phyloP scores from a whole-genome alignment of 1,140 invertebrate species.

The Pogonognathellus flavescens region DNA sequence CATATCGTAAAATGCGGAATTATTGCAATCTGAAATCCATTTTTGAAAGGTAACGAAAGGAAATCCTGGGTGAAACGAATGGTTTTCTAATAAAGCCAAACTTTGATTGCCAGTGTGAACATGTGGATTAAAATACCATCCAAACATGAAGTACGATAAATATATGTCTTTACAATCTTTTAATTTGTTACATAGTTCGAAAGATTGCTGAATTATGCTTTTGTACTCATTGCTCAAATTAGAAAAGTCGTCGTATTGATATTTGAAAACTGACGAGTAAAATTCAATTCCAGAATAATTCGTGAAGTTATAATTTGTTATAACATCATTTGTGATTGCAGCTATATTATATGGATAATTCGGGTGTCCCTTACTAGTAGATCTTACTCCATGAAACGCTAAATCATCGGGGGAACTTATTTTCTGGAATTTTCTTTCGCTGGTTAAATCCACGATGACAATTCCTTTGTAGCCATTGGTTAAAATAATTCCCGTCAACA shows the following conservation, averaged over 20 bases:
- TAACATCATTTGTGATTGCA: background rate
- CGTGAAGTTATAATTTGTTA: background rate
- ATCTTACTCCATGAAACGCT: background rate
- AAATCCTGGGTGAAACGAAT: background rate
- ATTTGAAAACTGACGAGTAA: too few species aligned
- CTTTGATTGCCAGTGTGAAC: too few species aligned
- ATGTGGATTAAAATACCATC: background rate
- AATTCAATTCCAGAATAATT: background rate
- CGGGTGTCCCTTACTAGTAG: background rate
- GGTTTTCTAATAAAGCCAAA: too few species aligned
- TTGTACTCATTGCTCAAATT: too few species aligned
- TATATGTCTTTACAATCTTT: background rate
- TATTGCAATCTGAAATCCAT: background rate
- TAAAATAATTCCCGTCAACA: background rate
- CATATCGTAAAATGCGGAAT: background rate
- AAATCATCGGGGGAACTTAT: background rate
- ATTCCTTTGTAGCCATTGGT: constrained; percentile 2
- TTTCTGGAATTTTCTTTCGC: background rate
- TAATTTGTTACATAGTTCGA: background rate
- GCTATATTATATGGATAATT: too few species aligned
- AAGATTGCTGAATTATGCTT: background rate
- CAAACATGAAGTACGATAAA: background rate
- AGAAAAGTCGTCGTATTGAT: background rate
- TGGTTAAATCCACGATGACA: background rate
- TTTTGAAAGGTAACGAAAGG: background rate